Conservation (phyloP, 1,140 invertebrate species). For the Drosophila triauraria region DNA sequence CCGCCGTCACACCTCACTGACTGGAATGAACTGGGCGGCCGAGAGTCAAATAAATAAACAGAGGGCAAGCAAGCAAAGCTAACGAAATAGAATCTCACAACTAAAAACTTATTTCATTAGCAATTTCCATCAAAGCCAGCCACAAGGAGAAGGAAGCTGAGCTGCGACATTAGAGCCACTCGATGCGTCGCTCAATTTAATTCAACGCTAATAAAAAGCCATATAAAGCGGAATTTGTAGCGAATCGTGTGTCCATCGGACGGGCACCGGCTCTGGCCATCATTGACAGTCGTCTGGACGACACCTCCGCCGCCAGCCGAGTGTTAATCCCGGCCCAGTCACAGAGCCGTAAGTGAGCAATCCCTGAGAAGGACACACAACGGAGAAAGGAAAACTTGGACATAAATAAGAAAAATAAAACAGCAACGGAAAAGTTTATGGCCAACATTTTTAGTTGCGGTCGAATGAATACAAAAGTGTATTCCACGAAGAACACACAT, state of each 20-base stretch:
- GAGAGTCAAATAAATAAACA: conserved; percentile 64
- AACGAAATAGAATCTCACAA: conserved; percentile 70
- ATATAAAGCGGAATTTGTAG: conserved; percentile 69
- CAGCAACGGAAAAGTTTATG: conserved; percentile 68
- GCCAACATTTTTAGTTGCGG: conserved; percentile 81
- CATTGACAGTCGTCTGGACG: conserved; percentile 53
- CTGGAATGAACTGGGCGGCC: not conserved
- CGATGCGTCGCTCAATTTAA: conserved; percentile 73
- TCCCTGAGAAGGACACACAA: conserved; percentile 33
- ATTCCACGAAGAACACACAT: conserved; percentile 74
- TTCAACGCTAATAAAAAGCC: conserved; percentile 79
- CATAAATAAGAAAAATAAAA: conserved; percentile 73
- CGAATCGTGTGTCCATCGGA: conserved; percentile 44
- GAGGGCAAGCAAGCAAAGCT: conserved; percentile 20
- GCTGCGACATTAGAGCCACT: conserved; percentile 23
- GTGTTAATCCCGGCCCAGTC: conserved; percentile 61
- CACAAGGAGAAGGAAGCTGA: conserved; percentile 24
- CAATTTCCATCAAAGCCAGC: conserved; percentile 73
- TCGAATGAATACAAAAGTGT: conserved; percentile 81
- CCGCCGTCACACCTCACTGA: conserved; percentile 50
- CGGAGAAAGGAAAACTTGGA: conserved; percentile 55
- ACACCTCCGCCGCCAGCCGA: conserved; percentile 60
- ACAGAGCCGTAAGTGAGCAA: conserved; percentile 25
- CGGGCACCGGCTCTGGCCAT: conserved; percentile 42
- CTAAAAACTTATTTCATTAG: conserved; percentile 82